These are phyloP conservation scores for Xenops minutus DNA, from an alignment of 2,797 vertebrate species.

Conservation along the genomic window DNA sequence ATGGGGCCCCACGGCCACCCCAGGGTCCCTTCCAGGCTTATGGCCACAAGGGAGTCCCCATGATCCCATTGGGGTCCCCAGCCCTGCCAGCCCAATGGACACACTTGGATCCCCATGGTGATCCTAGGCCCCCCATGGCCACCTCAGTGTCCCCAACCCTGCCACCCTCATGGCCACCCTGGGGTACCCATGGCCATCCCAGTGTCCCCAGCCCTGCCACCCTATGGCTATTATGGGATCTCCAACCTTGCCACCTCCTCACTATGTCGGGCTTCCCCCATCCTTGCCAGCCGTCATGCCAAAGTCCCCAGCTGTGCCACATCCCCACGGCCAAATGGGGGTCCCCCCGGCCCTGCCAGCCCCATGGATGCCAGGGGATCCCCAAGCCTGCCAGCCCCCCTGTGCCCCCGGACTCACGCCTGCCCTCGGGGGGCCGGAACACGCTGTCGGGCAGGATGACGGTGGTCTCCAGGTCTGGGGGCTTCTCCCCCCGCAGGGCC, in stretches of 20 bases:
- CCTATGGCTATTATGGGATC: not conserved
- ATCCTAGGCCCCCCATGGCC: not conserved
- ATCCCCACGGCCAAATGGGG: too few relatives aligned
- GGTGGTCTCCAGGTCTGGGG: constrained; percentile 85
- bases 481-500: constrained; percentile 84
- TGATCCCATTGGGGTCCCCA: not conserved
- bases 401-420: constrained; percentile 44
- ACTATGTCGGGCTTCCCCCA: too few relatives aligned
- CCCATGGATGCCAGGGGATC: not conserved
- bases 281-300: too few relatives aligned
- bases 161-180: not conserved
- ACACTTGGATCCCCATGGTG: too few relatives aligned
- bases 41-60: too few relatives aligned
- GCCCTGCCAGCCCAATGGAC: not conserved
- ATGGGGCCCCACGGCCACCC: too few relatives aligned
- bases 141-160: not conserved
- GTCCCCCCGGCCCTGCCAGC: too few relatives aligned
- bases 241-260: too few relatives aligned
- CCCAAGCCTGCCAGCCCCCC: not conserved
- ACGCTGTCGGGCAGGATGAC: constrained; percentile 89
- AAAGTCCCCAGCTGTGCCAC: too few relatives aligned
- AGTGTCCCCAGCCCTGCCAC: too few relatives aligned
- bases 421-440: constrained; percentile 78
- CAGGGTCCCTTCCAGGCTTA: too few relatives aligned
- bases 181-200: not conserved